Conservation (phyloP, 1,140 invertebrate species). For the Thaumatotibia leucotreta region DNA sequence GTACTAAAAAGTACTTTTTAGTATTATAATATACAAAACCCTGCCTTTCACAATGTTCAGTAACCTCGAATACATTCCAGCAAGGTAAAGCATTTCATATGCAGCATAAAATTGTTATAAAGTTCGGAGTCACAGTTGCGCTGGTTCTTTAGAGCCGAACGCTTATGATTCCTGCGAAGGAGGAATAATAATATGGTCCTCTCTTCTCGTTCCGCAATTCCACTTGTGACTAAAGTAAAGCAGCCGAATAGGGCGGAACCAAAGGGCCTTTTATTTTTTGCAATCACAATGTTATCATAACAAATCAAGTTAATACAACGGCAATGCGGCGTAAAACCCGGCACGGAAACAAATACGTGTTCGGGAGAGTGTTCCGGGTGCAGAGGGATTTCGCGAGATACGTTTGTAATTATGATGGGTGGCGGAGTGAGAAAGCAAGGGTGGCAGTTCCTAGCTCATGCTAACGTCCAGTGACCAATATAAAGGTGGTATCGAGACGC, state of each 20-base stretch:
- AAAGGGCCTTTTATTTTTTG: neutral
- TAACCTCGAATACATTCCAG: too few relatives aligned
- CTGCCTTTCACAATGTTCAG: too few relatives aligned
- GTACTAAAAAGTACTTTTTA: too few relatives aligned
- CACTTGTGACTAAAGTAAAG: neutral
- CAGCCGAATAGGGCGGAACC: neutral
- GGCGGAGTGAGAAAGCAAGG: neutral
- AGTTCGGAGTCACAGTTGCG: too few relatives aligned
- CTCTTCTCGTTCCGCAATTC: constrained; percentile 23
- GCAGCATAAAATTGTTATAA: too few relatives aligned
- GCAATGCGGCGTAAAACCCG: constrained; percentile 27
- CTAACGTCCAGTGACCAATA: neutral
- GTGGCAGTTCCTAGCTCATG: neutral
- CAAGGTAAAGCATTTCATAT: too few relatives aligned
- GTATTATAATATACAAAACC: too few relatives aligned
- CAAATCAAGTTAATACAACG: constrained; percentile 8
- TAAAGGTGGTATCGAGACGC: neutral
- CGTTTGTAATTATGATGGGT: constrained; percentile 34
- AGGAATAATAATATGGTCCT: constrained; percentile 10
- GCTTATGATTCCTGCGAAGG: neutral
- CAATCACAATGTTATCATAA: constrained; percentile 3
- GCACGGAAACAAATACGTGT: constrained; percentile 27
- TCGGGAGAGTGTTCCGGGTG: constrained; percentile 18
- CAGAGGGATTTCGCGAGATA: constrained; percentile 27
- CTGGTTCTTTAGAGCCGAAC: too few relatives aligned